Evolutionary conservation across 2,888 invertebrate species (phyloP).

Genomic region (Phortica magna): DNA sequence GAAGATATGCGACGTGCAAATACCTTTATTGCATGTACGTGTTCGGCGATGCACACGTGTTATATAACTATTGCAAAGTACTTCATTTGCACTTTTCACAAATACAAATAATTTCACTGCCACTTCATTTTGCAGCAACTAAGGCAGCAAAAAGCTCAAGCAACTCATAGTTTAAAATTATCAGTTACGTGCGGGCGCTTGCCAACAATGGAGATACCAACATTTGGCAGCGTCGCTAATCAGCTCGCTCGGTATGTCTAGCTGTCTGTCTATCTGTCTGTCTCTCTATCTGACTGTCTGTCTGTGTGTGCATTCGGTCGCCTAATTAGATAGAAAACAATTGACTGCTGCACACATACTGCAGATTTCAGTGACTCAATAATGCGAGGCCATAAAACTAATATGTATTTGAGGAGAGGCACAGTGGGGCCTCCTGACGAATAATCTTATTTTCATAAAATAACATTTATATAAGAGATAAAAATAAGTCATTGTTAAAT

Average conservation of each 20-base stretch:
- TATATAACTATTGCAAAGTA: no score
- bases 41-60: slow-evolving; percentile 40
- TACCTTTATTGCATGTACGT: slow-evolving; percentile 67
- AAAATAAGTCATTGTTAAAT: no score
- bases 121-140: slow-evolving; percentile 6
- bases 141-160: background rate
- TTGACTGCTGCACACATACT: slow-evolving; percentile 45
- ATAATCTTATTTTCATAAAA: no score
- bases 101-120: background rate
- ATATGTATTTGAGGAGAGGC: no score
- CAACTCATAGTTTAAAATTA: background rate
- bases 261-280: background rate
- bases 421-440: no score
- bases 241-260: background rate
- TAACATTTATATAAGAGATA: no score
- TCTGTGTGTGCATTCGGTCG: background rate
- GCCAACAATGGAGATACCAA: background rate
- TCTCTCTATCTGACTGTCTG: background rate
- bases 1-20: slow-evolving; percentile 53
- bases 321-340: slow-evolving; percentile 16
- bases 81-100: no score
- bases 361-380: slow-evolving; percentile 45
- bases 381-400: slow-evolving; percentile 14
- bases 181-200: background rate
- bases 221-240: background rate